Percentiles rank a stretch among this genome's conserved stretches.
These are phyloP conservation scores for Cisticola juncidis DNA, from an alignment of 2,113 vertebrate species.

Conservation along the genomic window DNA sequence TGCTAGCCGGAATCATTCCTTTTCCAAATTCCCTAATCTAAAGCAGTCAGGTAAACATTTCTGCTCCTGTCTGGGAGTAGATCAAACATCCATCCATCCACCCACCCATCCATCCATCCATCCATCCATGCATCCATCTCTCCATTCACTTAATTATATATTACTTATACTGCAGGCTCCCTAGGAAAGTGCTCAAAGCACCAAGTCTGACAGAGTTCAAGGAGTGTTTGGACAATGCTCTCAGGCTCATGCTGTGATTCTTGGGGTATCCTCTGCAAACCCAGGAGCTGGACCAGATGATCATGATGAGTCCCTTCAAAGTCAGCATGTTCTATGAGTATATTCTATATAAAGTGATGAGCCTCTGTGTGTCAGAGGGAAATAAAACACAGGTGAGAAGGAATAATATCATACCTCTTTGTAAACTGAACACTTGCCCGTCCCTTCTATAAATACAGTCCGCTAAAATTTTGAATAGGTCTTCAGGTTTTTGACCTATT, in stretches of 20 bases:
- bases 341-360: not conserved
- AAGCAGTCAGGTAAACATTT: not conserved
- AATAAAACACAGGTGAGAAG: not conserved
- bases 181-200: not conserved
- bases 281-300: not conserved
- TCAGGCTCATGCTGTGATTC: not conserved
- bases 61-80: not conserved
- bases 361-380: not conserved
- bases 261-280: not conserved
- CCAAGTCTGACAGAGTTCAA: not conserved
- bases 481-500: not conserved
- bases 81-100: not conserved
- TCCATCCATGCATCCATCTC: not conserved
- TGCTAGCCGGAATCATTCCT: not conserved
- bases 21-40: not conserved
- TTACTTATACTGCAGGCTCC: not conserved
- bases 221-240: not conserved
- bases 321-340: not conserved
- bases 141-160: not conserved
- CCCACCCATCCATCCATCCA: not conserved
- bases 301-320: not conserved
- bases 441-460: not conserved
- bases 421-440: not conserved
- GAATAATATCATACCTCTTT: not conserved
- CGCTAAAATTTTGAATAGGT: not conserved